Conservation (phyloP, 2,113 vertebrate species). For the Neolamprologus brichardi region DNA sequence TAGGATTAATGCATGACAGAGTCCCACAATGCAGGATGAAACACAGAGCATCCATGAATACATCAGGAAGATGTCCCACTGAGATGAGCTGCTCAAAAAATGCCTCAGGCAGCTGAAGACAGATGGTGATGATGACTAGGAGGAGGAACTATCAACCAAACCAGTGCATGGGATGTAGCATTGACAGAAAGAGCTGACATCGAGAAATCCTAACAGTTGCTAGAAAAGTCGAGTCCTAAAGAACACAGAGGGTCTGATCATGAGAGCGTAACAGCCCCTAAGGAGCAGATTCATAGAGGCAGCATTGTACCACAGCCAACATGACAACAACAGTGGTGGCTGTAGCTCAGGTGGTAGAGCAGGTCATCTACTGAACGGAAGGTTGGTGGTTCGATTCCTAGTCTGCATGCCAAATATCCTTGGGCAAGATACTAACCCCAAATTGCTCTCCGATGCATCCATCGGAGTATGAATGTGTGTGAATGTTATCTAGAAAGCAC, state of each 20-base stretch:
- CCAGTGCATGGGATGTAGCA: not conserved
- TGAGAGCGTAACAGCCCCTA: rapidly evolving
- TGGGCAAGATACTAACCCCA: too few relatives aligned
- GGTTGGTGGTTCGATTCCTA: too few relatives aligned
- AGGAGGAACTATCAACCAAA: not conserved
- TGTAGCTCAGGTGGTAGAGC: too few relatives aligned
- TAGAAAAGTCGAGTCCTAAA: not conserved
- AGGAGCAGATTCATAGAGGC: not conserved
- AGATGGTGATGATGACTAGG: not conserved
- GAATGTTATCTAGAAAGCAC: too few relatives aligned
- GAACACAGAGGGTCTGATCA: not conserved
- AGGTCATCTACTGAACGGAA: too few relatives aligned
- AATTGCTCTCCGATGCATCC: too few relatives aligned
- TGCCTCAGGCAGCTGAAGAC: not conserved
- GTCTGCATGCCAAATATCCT: too few relatives aligned
- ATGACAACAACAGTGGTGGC: too few relatives aligned
- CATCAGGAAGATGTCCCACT: not conserved
- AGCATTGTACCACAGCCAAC: not conserved
- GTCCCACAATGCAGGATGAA: not conserved
- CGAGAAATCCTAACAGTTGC: not conserved
- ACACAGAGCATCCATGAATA: not conserved
- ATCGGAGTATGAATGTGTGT: too few relatives aligned
- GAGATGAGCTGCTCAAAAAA: not conserved
- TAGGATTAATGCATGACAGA: not conserved
- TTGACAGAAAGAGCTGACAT: not conserved